Evolutionary conservation across 2,888 invertebrate species (phyloP).

Genomic region (Metallyticus violacea): DNA sequence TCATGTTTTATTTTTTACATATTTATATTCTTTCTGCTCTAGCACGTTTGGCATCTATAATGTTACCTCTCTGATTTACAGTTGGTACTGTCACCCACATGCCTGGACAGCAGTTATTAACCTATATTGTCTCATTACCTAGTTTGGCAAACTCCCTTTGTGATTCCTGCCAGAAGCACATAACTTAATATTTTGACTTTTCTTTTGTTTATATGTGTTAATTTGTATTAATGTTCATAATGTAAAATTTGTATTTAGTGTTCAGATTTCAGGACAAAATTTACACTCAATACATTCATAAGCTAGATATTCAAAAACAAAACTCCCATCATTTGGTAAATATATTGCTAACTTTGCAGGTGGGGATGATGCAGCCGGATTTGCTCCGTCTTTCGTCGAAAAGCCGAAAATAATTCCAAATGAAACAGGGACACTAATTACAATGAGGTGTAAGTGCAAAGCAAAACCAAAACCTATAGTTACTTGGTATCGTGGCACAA

Average conservation of each 20-base stretch:
- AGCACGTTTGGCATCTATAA: neutral
- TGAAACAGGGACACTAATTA: slow-evolving; percentile 93
- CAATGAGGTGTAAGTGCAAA: slow-evolving; percentile 94
- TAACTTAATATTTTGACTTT: neutral
- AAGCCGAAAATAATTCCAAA: slow-evolving; percentile 99
- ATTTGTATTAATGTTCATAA: neutral
- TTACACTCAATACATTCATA: neutral
- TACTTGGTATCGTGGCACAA: slow-evolving; percentile 92
- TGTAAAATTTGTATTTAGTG: neutral
- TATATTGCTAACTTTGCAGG: slow-evolving; percentile 57
- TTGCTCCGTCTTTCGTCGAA: slow-evolving; percentile 95
- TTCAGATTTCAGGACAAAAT: neutral
- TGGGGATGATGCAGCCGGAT: slow-evolving; percentile 88
- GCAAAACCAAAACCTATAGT: slow-evolving; percentile 93
- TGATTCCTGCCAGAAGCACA: neutral
- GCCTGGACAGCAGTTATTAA: neutral
- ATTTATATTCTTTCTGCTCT: neutral
- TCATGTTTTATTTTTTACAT: neutral
- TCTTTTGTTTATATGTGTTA: neutral
- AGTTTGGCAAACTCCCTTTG: neutral
- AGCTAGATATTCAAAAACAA: neutral
- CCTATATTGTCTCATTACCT: neutral
- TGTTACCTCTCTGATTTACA: neutral
- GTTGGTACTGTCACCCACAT: neutral
- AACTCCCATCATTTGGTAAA: neutral